These are phyloP conservation scores for Hypena proboscidalis DNA, from an alignment of 2,888 invertebrate species.

Conservation along the genomic window DNA sequence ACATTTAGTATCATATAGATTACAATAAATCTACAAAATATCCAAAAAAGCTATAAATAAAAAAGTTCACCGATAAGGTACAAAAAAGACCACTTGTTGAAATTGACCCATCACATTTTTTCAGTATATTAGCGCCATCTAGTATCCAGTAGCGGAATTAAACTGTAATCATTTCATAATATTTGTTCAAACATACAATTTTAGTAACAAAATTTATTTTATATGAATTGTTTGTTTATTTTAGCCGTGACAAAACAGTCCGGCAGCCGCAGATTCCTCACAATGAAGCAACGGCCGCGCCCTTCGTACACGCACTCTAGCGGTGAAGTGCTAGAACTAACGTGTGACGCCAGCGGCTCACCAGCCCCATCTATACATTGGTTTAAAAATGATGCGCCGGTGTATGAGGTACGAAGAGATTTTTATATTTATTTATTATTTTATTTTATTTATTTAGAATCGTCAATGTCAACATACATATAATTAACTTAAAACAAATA, in stretches of 20 bases:
- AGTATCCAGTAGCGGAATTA: constrained; percentile 15
- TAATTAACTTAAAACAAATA: too few species aligned
- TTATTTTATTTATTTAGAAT: background rate
- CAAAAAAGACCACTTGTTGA: too few species aligned
- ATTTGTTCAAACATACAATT: too few species aligned
- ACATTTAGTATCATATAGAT: too few species aligned
- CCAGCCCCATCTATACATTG: constrained; percentile 94
- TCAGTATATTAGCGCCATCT: constrained; percentile 33
- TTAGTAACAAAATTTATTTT: background rate
- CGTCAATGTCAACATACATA: constrained; percentile 1
- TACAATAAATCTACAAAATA: too few species aligned
- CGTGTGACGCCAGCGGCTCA: constrained; percentile 92
- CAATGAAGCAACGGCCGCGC: constrained; percentile 63
- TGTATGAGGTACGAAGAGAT: constrained; percentile 86
- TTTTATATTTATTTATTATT: constrained; percentile 4
- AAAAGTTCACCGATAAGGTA: too few species aligned
- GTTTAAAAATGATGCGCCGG: constrained; percentile 89
- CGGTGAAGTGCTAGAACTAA: constrained; percentile 88
- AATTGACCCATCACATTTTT: too few species aligned
- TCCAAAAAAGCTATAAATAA: too few species aligned
- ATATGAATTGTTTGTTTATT: too few species aligned
- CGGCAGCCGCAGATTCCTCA: constrained; percentile 48
- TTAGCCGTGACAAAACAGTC: constrained; percentile 37
- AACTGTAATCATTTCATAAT: too few species aligned
- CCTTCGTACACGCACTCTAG: constrained; percentile 72